These are phyloP conservation scores for Masnerella sp. DNA, from an alignment of 2,888 invertebrate genomes.

Conservation along the genomic window DNA sequence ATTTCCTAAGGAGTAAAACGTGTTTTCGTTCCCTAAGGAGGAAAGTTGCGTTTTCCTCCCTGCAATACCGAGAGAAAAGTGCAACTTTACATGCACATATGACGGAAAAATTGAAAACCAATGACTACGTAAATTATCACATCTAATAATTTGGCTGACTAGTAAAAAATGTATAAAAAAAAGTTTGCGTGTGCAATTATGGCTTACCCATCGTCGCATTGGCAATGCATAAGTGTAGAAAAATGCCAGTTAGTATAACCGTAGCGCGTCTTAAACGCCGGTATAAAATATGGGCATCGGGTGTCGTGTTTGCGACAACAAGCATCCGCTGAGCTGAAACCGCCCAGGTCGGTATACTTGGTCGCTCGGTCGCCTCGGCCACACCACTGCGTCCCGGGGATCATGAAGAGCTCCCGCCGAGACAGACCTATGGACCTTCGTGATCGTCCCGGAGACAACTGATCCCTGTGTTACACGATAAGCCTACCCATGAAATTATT, in stretches of 20 bases:
- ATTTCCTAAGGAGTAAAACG: too few relatives aligned
- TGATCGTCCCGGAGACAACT: conserved; percentile 12
- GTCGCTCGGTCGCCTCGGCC: conserved; percentile 91
- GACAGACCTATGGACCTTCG: conserved; percentile 30
- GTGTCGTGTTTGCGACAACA: conserved; percentile 92
- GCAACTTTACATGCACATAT: too few relatives aligned
- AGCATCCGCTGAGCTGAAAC: conserved; percentile 88
- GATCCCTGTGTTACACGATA: conserved; percentile 36
- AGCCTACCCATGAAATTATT: conserved; percentile 44
- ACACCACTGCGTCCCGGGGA: conserved; percentile 96
- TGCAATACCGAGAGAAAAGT: too few relatives aligned
- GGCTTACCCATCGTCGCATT: conserved; percentile 91
- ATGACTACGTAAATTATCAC: too few relatives aligned
- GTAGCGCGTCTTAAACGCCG: conserved; percentile 89
- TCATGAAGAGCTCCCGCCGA: conserved; percentile 83
- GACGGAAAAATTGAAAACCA: too few relatives aligned
- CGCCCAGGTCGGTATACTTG: conserved; percentile 89
- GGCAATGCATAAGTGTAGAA: conserved; percentile 94
- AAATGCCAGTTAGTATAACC: conserved; percentile 93
- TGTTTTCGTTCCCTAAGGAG: too few relatives aligned
- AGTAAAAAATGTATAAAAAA: too few relatives aligned
- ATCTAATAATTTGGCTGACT: too few relatives aligned
- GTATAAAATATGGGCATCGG: conserved; percentile 90
- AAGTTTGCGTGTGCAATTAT: too few relatives aligned
- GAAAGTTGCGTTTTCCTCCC: too few relatives aligned